A percentile compares a stretch with the other conserved stretches of the same genome.
Conservation (phyloP, 2,797 vertebrate species). For the Neostethus bicornis region DNA sequence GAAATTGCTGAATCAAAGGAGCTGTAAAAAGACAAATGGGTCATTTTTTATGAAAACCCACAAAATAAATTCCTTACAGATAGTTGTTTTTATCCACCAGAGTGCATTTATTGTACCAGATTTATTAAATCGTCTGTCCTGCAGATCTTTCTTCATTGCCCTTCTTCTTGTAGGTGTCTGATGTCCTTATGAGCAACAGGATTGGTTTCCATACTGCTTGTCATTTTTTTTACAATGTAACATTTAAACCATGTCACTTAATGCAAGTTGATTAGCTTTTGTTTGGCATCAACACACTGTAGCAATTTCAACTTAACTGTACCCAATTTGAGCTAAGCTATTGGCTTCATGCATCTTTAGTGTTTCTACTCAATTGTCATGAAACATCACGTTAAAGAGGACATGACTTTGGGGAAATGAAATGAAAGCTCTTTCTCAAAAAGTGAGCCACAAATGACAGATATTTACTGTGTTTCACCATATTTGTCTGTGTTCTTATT, state of each 20-base stretch:
- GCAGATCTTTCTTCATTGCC: conserved; percentile 15
- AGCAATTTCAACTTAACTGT: conserved; percentile 2
- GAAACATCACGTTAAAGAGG: conserved; percentile 13
- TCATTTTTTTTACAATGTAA: conserved; percentile 15
- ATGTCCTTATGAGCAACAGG: neutral
- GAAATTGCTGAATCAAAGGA: conserved; percentile 10
- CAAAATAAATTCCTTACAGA: conserved; percentile 5
- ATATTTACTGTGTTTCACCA: conserved; percentile 42
- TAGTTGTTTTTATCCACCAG: conserved; percentile 3
- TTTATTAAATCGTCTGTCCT: conserved; percentile 12
- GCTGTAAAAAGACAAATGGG: conserved; percentile 1
- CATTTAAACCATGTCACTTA: conserved; percentile 18
- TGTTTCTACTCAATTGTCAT: conserved; percentile 39
- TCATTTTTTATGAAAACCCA: conserved; percentile 12
- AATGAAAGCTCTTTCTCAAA: conserved; percentile 30
- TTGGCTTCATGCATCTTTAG: conserved; percentile 14
- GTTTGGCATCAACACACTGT: conserved; percentile 10
- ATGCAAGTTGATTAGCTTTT: conserved; percentile 13
- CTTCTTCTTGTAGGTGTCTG: conserved; percentile 11
- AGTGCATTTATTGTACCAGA: neutral
- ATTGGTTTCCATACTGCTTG: conserved; percentile 12
- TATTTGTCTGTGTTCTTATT: conserved; percentile 56
- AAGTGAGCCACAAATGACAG: conserved; percentile 31
- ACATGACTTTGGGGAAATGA: conserved; percentile 30
- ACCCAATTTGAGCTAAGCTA: conserved; percentile 18